Evolutionary conservation across 2,797 vertebrate genomes (phyloP), one percentile per base, ranked within the genome.

Genomic region (Anguilla megastoma): DNA sequence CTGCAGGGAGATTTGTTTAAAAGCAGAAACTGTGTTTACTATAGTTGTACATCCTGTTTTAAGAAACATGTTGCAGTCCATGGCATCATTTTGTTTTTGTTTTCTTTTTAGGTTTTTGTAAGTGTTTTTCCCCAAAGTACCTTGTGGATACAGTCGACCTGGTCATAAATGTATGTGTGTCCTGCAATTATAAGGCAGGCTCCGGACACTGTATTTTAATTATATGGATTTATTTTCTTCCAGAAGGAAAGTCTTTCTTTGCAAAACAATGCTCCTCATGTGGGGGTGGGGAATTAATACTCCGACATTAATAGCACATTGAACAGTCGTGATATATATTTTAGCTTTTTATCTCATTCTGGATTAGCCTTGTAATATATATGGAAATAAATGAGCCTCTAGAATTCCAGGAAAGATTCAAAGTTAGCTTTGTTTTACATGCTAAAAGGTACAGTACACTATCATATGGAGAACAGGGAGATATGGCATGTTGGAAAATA

Each of bases 1-100:
- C 95, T 95, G 94, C 91, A 85, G 86, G 89, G 93, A 92, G 92
- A 92, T 95, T 94, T 96, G 96, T 96, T 96, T 96, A 96, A 96
- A 96, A 92, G 95, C 93, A 95, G 96, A 94, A 96, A 95, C 94
- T 91, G 90, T 96, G 96, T 96, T 96, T 96, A 96, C 95, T 94
- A 92, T 92, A 93, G 92, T 52, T 91, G 91, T 92, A 95, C 95
- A 95, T 96, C 96, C 96, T 96, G 94, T 95, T 95, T 93, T n/a
- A 93, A 95, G 93, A 95, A 94, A 95, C 95, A 95, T 96, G 95
- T 96, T 94, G 89, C 91, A 92, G 91, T 89, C 86, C 93, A 92
- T 94, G 86, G 90, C 89, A 87, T 92, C 89, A 82, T 60, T 85
- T 60, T 91, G 52, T 90, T 91, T 74, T 93, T 84, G 36, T 82